Conservation (phyloP, 2,797 vertebrate species). For the Ispidina lecontei region DNA sequence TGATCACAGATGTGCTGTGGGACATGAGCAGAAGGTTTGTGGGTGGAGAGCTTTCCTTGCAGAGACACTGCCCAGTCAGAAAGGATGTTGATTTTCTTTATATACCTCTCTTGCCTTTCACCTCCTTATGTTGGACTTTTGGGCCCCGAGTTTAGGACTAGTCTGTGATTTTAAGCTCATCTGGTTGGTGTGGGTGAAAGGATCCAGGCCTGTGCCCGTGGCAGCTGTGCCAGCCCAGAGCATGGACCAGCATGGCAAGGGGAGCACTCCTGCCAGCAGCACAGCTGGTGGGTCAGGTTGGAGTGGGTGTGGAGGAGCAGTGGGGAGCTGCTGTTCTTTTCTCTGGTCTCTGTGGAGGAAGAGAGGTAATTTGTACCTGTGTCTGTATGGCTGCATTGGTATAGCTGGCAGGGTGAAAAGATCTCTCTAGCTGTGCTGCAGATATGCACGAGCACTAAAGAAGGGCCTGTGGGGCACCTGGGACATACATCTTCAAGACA, state of each 20-base stretch:
- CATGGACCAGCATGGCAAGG: accelerated
- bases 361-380: neutral
- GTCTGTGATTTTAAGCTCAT: neutral
- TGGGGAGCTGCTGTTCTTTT: neutral
- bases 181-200: neutral
- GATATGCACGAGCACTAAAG: accelerated
- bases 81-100: neutral
- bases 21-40: neutral
- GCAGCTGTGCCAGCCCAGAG: neutral
- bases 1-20: neutral
- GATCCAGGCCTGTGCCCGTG: accelerated
- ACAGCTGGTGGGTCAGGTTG: neutral
- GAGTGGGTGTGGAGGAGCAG: neutral
- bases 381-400: accelerated
- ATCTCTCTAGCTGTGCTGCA: neutral
- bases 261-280: neutral
- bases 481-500: accelerated
- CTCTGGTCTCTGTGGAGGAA: neutral
- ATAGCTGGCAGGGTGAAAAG: neutral
- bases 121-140: neutral
- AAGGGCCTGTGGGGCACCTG: neutral
- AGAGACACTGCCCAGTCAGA: neutral
- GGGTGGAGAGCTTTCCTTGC: neutral
- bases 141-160: neutral
- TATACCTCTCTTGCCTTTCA: neutral